Base-by-base conservation (phyloP, 1,140 invertebrate species). In the Campoletis sonorensis region DNA sequence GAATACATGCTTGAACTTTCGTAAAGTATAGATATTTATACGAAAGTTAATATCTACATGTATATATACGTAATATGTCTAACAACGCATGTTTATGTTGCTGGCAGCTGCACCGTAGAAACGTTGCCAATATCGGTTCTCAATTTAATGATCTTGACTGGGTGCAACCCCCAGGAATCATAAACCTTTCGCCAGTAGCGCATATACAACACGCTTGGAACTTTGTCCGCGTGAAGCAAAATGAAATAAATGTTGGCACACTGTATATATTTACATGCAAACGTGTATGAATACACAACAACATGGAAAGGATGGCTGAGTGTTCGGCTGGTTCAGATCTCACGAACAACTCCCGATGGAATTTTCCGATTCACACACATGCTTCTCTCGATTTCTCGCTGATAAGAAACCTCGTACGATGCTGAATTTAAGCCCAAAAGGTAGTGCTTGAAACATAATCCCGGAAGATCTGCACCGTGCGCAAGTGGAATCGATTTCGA, bases 71-170 rank as follows among this genome's bases (percentile, higher is more conserved):
- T 16, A 71, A 37, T 45, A 49, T 64, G 67, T 80, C 85, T 72
- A 86, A 87, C 85, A 84, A 84, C 86, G 87, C 88, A 88, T 90
- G 90, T 91, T 91, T 91, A 91, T 90, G 89, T 87, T 90, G 82
- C 85, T 89, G 89, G 90, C 90, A 91, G 89, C 90, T 91, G 90
- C 86, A 88, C 86, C 83, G 84, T 86, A 88, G 84, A 51, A 89
- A 87, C 86, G 87, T 89, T 86, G 88, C 89, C 90, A 90, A 92
- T 92, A 92, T 92, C 86, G 90, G 90, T 91, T 92, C 90, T 90
- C 91, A 90, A 89, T 89, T 89, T 88, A 86, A 89, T 84, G 84
- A 88, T 89, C 85, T 81, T 33, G 61, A 26, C 61, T 64, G 49
- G 70, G 75, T 54, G 80, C 40, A 73, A 64, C 58, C 58, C 61